Evolutionary conservation across 2,888 invertebrate genomes (phyloP).

Genomic region (Saturnia japonica): DNA sequence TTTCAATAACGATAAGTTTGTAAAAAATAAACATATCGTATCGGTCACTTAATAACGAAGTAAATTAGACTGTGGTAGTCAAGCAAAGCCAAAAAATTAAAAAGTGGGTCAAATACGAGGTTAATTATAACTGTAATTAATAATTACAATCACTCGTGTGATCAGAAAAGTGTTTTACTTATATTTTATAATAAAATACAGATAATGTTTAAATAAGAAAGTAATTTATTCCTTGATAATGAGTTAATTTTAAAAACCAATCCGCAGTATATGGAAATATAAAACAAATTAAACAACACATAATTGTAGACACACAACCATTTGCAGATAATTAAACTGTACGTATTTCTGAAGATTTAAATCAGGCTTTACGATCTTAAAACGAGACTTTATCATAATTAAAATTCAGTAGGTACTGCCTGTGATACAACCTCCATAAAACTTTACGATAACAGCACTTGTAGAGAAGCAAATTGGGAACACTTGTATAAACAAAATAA

Average conservation of each 20-base stretch:
- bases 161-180: too few species aligned
- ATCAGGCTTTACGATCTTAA: constrained; percentile 38
- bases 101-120: not conserved
- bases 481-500: constrained; percentile 17
- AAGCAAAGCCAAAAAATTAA: not conserved
- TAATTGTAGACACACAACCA: not conserved
- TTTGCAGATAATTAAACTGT: constrained; percentile 14
- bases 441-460: constrained; percentile 37
- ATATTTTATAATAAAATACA: too few species aligned
- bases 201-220: not conserved
- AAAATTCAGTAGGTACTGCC: constrained; percentile 41
- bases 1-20: not conserved
- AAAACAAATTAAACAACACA: not conserved
- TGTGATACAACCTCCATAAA: constrained; percentile 40
- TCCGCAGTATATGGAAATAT: not conserved
- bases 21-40: not conserved
- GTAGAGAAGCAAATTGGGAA: constrained; percentile 35
- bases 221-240: not conserved
- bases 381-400: constrained; percentile 42
- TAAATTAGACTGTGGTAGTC: not conserved
- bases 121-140: not conserved
- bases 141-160: not conserved
- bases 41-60: not conserved
- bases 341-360: constrained; percentile 32
- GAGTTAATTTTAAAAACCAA: not conserved